Evolutionary conservation across 2,888 invertebrate species (phyloP), one percentile per base, ranked within the genome.

Genomic region (Drosophila suboccidentalis): DNA sequence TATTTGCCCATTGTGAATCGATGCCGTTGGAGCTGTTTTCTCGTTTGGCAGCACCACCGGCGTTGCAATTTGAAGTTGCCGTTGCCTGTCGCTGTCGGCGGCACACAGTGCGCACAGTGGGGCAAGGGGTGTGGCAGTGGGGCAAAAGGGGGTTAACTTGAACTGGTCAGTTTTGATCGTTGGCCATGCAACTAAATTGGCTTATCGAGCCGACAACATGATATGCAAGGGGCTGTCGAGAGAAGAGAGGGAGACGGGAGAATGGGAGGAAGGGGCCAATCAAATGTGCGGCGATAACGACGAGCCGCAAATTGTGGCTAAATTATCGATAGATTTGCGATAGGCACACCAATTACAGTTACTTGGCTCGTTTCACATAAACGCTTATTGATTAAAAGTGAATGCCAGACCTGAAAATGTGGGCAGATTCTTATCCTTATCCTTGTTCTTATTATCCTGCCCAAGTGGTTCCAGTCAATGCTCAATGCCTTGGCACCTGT

Each of bases 401-500:
- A 55, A 41, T 26, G 34, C 49, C 17, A 39, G 8, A 13, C 22
- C 44, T 26, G 26, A 49, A 63, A 46, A 26, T 26, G 67, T 75
- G 62, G 67, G 47, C 46, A 49, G 57, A 73, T 58, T 15, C 39
- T 39, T 62, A 55, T 58, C 19, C 39, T 32, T 62, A 55, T 62
- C 47, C 55, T 34, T 47, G 32, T 51, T 11, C 47, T 53, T 53
- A 70, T 61, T 3, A 26, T 22, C 62, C 64, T 36, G 17, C 39
- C 11, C 58, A 44, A 41, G 29, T 32, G 58, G 44, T 66, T 88
- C 89, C 83, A 86, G 71, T 86, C 83, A 76, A 75, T 86, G 78
- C 78, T 88, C 84, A 73, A 84, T 85, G 78, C 57, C 69, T 72
- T 84, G 87, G 84, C 89, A 89, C 85, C 89, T 85, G 85, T 81